Conservation (phyloP, 2,888 invertebrate genomes). For the Epinotia ramella region DNA sequence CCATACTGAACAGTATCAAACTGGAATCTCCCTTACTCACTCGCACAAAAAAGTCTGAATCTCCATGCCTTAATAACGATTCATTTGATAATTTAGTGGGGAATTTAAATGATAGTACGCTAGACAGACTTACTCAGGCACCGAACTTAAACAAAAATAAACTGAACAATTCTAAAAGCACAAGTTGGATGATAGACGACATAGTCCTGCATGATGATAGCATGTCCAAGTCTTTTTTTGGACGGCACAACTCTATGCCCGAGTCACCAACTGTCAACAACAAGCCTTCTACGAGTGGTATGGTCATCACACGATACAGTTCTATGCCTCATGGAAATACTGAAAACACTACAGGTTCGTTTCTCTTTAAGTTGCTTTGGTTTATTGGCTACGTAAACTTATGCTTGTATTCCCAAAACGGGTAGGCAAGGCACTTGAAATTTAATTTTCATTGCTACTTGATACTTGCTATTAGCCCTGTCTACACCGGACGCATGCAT, state of each 20-base stretch:
- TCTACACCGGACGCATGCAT: too few species aligned
- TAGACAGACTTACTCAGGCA: conserved; percentile 75
- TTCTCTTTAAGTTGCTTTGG: background rate
- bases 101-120: conserved; percentile 77
- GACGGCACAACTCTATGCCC: conserved; percentile 79
- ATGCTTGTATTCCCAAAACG: too few species aligned
- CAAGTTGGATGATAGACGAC: conserved; percentile 67
- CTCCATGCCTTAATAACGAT: conserved; percentile 72
- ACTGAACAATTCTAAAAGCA: conserved; percentile 28
- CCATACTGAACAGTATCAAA: conserved; percentile 71
- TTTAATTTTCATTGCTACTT: too few species aligned
- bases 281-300: conserved; percentile 75
- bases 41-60: conserved; percentile 64
- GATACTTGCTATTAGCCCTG: too few species aligned
- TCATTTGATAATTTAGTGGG: conserved; percentile 79
- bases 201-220: conserved; percentile 64
- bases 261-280: conserved; percentile 70
- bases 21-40: conserved; percentile 68
- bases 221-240: conserved; percentile 70
- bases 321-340: conserved; percentile 78
- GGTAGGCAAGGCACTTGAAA: too few species aligned
- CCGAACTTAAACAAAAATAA: conserved; percentile 57
- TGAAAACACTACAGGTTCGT: conserved; percentile 57
- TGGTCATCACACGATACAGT: conserved; percentile 74
- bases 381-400: too few species aligned